A percentile compares a stretch with the other conserved stretches of the same genome.
Evolutionary conservation across 2,888 invertebrate genomes (phyloP).

Genomic region (Sialis fuliginosa): DNA sequence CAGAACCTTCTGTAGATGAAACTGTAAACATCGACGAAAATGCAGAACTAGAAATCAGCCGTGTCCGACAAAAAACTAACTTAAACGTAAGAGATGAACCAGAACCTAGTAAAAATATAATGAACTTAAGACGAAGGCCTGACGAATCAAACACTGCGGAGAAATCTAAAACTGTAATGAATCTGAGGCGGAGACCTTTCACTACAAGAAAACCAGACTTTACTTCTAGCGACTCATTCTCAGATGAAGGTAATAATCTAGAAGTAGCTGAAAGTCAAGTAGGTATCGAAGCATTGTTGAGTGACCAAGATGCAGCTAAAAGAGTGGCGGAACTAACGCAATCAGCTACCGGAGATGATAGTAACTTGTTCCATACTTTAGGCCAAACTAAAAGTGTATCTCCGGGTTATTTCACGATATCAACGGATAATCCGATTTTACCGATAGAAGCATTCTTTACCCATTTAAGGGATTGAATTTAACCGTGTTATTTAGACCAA

Average conservation of each 20-base stretch:
- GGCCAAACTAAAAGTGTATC: constrained; percentile 52
- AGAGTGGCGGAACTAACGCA: constrained; percentile 55
- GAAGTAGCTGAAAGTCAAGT: constrained; percentile 23
- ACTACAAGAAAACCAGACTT: constrained; percentile 7
- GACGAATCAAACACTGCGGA: constrained; percentile 6
- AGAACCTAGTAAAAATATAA: constrained; percentile 4
- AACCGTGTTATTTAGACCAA: no score
- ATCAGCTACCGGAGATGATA: constrained; percentile 29
- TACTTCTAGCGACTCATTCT: constrained; percentile 7
- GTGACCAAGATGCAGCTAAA: constrained; percentile 34
- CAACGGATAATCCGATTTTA: constrained; percentile 61
- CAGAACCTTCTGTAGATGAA: constrained; percentile 11
- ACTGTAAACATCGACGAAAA: no score
- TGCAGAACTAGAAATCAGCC: constrained; percentile 12
- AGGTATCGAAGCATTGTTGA: constrained; percentile 25
- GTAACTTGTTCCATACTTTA: constrained; percentile 52
- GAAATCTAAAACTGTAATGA: background rate
- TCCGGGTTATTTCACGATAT: constrained; percentile 48
- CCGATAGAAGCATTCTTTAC: constrained; percentile 70
- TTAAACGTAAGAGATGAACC: background rate
- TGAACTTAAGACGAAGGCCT: background rate
- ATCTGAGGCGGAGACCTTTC: background rate
- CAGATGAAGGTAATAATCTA: constrained; percentile 18
- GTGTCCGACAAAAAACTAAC: constrained; percentile 14
- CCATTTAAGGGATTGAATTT: constrained; percentile 27